Evolutionary conservation across 92 coral and sea anemone genomes (phyloP), one percentile per base, ranked within the genome.

Genomic region (Meandrina meandrites): DNA sequence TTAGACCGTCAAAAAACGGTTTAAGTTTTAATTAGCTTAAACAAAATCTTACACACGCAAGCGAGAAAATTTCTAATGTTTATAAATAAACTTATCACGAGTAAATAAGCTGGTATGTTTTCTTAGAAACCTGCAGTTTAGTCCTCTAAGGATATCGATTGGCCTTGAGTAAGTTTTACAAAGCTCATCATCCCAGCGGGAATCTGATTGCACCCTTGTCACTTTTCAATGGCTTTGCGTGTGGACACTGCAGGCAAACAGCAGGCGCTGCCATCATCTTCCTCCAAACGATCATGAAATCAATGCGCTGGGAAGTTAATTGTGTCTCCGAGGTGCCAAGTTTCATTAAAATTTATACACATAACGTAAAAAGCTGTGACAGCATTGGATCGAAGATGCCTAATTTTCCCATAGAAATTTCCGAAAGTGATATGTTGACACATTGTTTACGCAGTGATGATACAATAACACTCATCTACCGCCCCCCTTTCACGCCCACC

Each of bases 391-490:
- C 64, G 75, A 84, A 36, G 18, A 10, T 58, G 30, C 60, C 37
- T 60, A 47, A 78, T 76, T 76, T 85, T 77, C 76, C 30, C 51
- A 22, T 77, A 48, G 56, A 42, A 77, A 85, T 79, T 67, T 66
- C 40, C 53, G n/a, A 13, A 85, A 91, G 94, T 91, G 93, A 80
- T 85, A 62, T 89, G 89, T 89, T 93, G 96, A 94, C 98, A 94
- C 62, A 77, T 76, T 94, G 92, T 94, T 94, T 93, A 91, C 94
- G 74, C 45, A 89, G 93, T 86, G 89, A 89, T 84, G 97, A 89
- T 86, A 88, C 88, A 84, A 92, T 85, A 76, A 19, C 85, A 87
- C 82, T 83, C 90, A 80, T 78, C 69, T 86, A 30, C 84, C 89
- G 83, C 84, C 83, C 77, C 56, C 67, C 78, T 81, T 78, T 90